Evolutionary conservation across 2,888 invertebrate species (phyloP).

Genomic region (Neuroscelio doddi): DNA sequence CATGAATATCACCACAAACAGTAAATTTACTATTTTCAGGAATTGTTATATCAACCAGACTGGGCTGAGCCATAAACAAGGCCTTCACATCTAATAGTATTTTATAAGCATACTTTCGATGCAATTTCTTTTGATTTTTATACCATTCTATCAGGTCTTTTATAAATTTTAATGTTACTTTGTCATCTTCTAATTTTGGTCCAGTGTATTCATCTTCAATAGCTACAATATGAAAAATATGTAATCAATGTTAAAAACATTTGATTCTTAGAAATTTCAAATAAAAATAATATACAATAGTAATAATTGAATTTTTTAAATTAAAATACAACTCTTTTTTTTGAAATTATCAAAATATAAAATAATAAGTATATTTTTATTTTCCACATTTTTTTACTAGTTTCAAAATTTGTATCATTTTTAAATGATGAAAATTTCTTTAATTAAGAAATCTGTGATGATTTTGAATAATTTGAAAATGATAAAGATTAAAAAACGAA

Average conservation of each 20-base stretch:
- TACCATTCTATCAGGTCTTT: constrained; percentile 91
- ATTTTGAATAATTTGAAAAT: too few relatives aligned
- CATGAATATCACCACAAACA: constrained; percentile 98
- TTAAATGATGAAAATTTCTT: too few relatives aligned
- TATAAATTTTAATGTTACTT: constrained; percentile 92
- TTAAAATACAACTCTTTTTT: too few relatives aligned
- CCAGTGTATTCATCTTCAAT: constrained; percentile 97
- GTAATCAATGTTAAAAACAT: not conserved
- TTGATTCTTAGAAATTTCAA: not conserved
- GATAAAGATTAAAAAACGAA: too few relatives aligned
- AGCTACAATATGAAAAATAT: constrained; percentile 74
- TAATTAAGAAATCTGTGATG: too few relatives aligned
- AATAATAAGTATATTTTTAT: too few relatives aligned
- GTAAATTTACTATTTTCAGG: constrained; percentile 93
- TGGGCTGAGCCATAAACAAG: constrained; percentile 87
- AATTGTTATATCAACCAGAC: constrained; percentile 92
- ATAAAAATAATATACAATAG: too few relatives aligned
- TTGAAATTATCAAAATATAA: too few relatives aligned
- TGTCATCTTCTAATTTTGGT: constrained; percentile 89
- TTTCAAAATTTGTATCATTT: too few relatives aligned
- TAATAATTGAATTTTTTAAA: too few relatives aligned
- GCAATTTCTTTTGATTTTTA: constrained; percentile 92
- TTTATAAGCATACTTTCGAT: constrained; percentile 98
- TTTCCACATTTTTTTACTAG: too few relatives aligned
- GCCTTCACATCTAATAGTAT: constrained; percentile 93